These are phyloP conservation scores for Euura lappo DNA, from an alignment of 1,140 invertebrate species.

Conservation along the genomic window DNA sequence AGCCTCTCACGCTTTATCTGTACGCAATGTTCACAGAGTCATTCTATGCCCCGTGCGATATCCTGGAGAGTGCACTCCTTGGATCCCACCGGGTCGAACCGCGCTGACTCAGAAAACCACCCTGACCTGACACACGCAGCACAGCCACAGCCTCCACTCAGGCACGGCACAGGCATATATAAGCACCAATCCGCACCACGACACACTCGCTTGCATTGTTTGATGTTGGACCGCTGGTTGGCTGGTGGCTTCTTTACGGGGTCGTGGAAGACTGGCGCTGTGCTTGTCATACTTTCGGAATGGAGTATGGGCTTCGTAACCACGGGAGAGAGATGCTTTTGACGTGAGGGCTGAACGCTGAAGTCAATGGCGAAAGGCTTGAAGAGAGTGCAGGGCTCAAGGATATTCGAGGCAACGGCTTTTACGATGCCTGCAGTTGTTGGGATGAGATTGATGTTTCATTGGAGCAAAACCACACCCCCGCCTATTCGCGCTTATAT, in stretches of 20 bases:
- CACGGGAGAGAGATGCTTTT: neutral
- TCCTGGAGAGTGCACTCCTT: conserved; percentile 38
- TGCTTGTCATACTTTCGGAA: neutral
- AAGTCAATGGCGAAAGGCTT: neutral
- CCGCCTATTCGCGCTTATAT: neutral
- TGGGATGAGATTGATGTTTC: neutral
- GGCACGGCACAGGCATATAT: conserved; percentile 37
- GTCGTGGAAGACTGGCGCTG: neutral
- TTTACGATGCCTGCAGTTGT: neutral
- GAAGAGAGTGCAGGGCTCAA: neutral
- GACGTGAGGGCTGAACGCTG: neutral
- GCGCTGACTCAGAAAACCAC: conserved; percentile 39
- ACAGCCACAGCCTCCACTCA: conserved; percentile 12
- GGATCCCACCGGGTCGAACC: conserved; percentile 17
- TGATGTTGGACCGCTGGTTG: conserved; percentile 51
- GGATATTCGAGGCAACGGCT: neutral
- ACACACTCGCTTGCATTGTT: conserved; percentile 55
- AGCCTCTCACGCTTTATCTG: neutral
- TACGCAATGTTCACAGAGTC: conserved; percentile 56
- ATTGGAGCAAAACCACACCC: neutral
- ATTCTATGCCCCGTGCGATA: conserved; percentile 54
- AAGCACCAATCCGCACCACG: neutral
- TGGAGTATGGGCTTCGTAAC: neutral
- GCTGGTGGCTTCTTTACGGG: neutral
- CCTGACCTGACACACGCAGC: conserved; percentile 47